A percentile compares a stretch with the other conserved stretches of the same genome.
phyloP scores from a whole-genome alignment of 2,797 vertebrate species.

The Hypotaenidia okinawae region DNA sequence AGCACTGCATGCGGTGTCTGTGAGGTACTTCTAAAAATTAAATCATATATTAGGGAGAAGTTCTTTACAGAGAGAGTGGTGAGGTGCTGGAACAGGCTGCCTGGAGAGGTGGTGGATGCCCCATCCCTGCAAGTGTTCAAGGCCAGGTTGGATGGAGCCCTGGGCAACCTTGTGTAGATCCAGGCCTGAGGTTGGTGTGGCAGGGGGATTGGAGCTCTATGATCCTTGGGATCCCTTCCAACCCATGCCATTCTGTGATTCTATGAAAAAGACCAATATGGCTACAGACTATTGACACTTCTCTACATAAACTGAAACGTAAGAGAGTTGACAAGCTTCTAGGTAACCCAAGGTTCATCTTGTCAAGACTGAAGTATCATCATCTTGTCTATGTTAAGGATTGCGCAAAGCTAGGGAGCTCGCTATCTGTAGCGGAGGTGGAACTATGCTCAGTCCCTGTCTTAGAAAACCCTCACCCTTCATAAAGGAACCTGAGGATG shows the following conservation, averaged over 20 bases:
- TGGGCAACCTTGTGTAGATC: too few relatives aligned
- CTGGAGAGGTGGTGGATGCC: too few relatives aligned
- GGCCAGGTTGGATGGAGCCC: too few relatives aligned
- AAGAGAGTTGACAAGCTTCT: background rate
- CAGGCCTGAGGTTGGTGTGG: too few relatives aligned
- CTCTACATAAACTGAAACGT: background rate
- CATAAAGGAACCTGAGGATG: background rate
- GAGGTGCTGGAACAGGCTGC: too few relatives aligned
- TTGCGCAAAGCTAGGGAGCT: background rate
- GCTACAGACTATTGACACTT: background rate
- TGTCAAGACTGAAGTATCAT: background rate
- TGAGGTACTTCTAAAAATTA: conserved; percentile 80
- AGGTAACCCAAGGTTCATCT: background rate
- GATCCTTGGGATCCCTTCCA: too few relatives aligned
- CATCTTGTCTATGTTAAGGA: background rate
- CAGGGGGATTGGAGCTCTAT: too few relatives aligned
- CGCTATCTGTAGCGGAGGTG: background rate
- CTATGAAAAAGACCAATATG: background rate
- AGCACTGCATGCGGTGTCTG: conserved; percentile 49
- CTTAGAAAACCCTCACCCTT: background rate
- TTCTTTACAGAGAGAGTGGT: too few relatives aligned
- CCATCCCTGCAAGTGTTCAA: too few relatives aligned
- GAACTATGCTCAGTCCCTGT: background rate
- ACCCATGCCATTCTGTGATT: too few relatives aligned
- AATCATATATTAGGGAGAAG: too few relatives aligned